Conservation (phyloP, 2,888 invertebrate species). For the Morpho achilles region DNA sequence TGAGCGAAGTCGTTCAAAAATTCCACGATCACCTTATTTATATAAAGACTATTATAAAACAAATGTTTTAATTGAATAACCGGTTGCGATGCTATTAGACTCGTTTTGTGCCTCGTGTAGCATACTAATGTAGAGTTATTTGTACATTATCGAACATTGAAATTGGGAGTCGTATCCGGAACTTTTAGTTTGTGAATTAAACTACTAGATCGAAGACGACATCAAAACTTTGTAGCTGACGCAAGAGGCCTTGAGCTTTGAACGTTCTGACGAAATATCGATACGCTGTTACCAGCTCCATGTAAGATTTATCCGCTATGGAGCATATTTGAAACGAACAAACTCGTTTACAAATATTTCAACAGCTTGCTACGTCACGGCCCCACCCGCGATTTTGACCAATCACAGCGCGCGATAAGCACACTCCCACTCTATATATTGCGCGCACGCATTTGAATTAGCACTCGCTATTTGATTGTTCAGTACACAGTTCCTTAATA, state of each 20-base stretch:
- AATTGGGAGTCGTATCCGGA: too few relatives aligned
- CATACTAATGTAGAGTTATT: too few relatives aligned
- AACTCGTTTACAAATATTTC: conserved; percentile 9
- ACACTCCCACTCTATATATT: conserved; percentile 59
- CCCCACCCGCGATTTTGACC: conserved; percentile 68
- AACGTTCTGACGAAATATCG: conserved; percentile 41
- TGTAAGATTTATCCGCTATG: conserved; percentile 18
- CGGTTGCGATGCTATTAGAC: too few relatives aligned
- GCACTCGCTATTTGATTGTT: conserved; percentile 44
- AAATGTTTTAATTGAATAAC: too few relatives aligned
- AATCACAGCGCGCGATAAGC: conserved; percentile 52
- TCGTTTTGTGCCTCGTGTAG: too few relatives aligned
- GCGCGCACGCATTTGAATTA: conserved; percentile 43
- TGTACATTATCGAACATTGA: too few relatives aligned
- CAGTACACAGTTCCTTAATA: conserved; percentile 32
- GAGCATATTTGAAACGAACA: conserved; percentile 31
- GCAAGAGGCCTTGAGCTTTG: conserved; percentile 53
- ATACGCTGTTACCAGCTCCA: conserved; percentile 11
- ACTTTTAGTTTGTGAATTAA: too few relatives aligned
- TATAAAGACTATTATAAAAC: too few relatives aligned
- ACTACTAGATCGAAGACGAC: too few relatives aligned
- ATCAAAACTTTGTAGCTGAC: conserved; percentile 30
- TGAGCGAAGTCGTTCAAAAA: too few relatives aligned
- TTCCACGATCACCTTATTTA: too few relatives aligned
- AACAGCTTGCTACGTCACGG: conserved; percentile 26